phyloP scores from a whole-genome alignment of 2,888 invertebrate species.

The Netelia virgata region DNA sequence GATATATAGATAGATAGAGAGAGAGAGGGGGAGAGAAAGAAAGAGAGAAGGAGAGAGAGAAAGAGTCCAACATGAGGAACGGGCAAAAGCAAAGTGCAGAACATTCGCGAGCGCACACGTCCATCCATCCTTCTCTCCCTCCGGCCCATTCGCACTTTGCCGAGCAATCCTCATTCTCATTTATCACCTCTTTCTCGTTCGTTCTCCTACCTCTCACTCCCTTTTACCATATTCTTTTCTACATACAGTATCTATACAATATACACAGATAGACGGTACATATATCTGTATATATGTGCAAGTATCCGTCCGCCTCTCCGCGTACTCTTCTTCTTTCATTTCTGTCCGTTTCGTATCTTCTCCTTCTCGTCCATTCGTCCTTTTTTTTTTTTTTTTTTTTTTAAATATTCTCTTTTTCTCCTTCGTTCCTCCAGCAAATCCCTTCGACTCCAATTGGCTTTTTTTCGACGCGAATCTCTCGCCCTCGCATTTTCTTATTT shows the following conservation, averaged over 20 bases:
- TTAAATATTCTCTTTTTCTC: conserved; percentile 44
- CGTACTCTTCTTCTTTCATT: conserved; percentile 59
- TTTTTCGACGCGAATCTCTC: conserved; percentile 73
- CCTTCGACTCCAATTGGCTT: conserved; percentile 79
- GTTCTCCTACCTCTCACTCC: conserved; percentile 59
- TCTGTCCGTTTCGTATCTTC: conserved; percentile 53
- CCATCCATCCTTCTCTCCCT: conserved; percentile 71
- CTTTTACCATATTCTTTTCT: conserved; percentile 57
- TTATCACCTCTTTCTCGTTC: conserved; percentile 81
- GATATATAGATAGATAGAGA: neutral
- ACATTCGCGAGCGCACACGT: conserved; percentile 70
- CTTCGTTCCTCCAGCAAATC: conserved; percentile 69
- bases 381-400: conserved; percentile 62
- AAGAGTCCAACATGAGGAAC: neutral
- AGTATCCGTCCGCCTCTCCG: conserved; percentile 40
- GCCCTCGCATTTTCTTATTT: conserved; percentile 61
- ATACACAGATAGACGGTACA: neutral
- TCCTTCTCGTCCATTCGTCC: conserved; percentile 55
- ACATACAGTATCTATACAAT: conserved; percentile 40
- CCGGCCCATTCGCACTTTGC: conserved; percentile 81
- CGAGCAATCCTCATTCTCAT: conserved; percentile 83
- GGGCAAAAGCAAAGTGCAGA: conserved; percentile 60
- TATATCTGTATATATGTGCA: conserved; percentile 18
- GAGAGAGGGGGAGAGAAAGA: conserved; percentile 17
- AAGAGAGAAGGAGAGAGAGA: conserved; percentile 11